phyloP scores from a whole-genome alignment of 2,113 vertebrate species.

The Sinocyclocheilus rhinocerous region DNA sequence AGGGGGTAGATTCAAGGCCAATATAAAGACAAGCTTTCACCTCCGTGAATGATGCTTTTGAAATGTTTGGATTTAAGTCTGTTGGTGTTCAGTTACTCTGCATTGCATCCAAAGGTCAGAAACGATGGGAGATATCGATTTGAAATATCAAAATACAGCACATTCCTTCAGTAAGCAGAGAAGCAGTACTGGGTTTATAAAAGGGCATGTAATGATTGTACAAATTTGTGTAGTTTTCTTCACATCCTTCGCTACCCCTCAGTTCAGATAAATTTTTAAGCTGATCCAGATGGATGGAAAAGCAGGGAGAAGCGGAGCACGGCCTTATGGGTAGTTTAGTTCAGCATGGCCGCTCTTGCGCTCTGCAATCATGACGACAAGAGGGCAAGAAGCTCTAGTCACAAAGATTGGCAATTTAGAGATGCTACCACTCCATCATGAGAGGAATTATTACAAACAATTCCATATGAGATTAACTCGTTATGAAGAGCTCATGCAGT shows the following conservation, averaged over 20 bases:
- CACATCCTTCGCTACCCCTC: constrained; percentile 25
- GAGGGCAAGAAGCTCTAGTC: constrained; percentile 20
- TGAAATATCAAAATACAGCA: background rate
- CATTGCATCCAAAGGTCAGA: background rate
- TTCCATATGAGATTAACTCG: background rate
- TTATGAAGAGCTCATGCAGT: background rate
- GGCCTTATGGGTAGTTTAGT: constrained; percentile 63
- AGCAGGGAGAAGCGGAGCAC: constrained; percentile 50
- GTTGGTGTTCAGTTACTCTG: background rate
- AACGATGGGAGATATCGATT: background rate
- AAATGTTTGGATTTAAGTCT: background rate
- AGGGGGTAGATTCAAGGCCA: background rate
- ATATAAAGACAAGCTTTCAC: background rate
- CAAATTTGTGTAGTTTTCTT: constrained; percentile 8
- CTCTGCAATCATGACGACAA: constrained; percentile 53
- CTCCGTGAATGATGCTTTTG: background rate
- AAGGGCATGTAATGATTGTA: background rate
- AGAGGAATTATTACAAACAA: background rate
- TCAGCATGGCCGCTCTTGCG: constrained; percentile 60
- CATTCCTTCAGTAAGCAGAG: background rate
- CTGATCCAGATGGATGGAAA: constrained; percentile 68
- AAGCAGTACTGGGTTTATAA: background rate
- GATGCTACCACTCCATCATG: background rate
- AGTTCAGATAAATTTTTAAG: constrained; percentile 72
- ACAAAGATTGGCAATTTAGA: constrained; percentile 3